Conservation (phyloP, 2,888 invertebrate genomes). For the Phasia obesa region DNA sequence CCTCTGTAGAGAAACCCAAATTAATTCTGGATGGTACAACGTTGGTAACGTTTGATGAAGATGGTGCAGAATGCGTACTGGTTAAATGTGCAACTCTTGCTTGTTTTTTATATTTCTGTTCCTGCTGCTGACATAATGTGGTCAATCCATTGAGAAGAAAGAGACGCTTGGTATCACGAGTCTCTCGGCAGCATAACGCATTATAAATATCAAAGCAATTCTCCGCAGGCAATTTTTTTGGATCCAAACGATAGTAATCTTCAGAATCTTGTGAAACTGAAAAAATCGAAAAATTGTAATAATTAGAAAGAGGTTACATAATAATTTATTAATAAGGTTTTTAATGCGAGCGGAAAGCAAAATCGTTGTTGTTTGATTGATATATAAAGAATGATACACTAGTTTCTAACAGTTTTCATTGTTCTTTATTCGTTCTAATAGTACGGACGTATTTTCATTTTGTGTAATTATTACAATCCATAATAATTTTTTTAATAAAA, state of each 20-base stretch:
- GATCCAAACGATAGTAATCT: slow-evolving; percentile 86
- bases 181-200: slow-evolving; percentile 84
- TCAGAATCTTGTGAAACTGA: slow-evolving; percentile 83
- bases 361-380: no score
- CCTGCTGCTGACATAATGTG: slow-evolving; percentile 84
- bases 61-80: slow-evolving; percentile 3
- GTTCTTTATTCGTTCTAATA: no score
- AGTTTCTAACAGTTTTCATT: no score
- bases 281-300: slow-evolving; percentile 51
- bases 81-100: slow-evolving; percentile 37
- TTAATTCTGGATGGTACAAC: slow-evolving; percentile 72
- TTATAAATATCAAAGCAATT: slow-evolving; percentile 86
- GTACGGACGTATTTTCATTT: no score
- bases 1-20: slow-evolving; percentile 89
- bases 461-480: no score
- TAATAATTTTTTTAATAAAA: no score
- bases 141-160: slow-evolving; percentile 95
- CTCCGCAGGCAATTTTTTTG: slow-evolving; percentile 85
- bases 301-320: background rate
- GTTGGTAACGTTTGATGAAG: slow-evolving; percentile 24
- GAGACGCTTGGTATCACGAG: slow-evolving; percentile 90
- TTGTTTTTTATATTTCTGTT: slow-evolving; percentile 59
- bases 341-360: no score
- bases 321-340: slow-evolving; percentile 17
- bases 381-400: no score